These are phyloP conservation scores for Sisyra terminalis DNA, from an alignment of 2,888 invertebrate genomes.

Conservation along the genomic window DNA sequence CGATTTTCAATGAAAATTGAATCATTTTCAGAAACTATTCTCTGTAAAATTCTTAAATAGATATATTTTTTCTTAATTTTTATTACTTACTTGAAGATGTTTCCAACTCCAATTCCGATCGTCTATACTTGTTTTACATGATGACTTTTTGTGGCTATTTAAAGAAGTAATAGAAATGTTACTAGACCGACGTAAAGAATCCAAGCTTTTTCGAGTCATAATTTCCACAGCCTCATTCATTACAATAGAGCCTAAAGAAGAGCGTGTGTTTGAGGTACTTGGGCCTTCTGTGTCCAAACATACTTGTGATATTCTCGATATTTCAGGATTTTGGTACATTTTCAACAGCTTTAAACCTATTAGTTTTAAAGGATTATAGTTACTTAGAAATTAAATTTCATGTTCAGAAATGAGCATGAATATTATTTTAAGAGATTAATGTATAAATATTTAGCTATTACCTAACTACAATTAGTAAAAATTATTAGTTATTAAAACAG, in stretches of 20 bases:
- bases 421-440: too few relatives aligned
- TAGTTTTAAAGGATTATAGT: too few relatives aligned
- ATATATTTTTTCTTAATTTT: background rate
- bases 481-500: too few relatives aligned
- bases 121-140: background rate
- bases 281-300: too few relatives aligned
- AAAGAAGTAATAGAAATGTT: background rate
- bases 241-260: constrained; percentile 5
- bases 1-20: too few relatives aligned
- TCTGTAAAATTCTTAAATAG: background rate
- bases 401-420: too few relatives aligned
- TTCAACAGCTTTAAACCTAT: too few relatives aligned
- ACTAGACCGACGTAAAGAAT: background rate
- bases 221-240: background rate
- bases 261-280: background rate
- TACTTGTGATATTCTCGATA: too few relatives aligned
- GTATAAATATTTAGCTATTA: too few relatives aligned
- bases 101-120: constrained; percentile 6
- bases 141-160: background rate
- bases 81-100: constrained; percentile 4
- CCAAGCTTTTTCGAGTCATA: constrained; percentile 4
- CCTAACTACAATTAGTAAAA: too few relatives aligned
- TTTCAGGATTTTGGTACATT: too few relatives aligned
- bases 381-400: too few relatives aligned
- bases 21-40: background rate